Evolutionary conservation across 2,797 vertebrate genomes (phyloP), one percentile per base, ranked within the genome.

Genomic region (Myotis daubentonii): DNA sequence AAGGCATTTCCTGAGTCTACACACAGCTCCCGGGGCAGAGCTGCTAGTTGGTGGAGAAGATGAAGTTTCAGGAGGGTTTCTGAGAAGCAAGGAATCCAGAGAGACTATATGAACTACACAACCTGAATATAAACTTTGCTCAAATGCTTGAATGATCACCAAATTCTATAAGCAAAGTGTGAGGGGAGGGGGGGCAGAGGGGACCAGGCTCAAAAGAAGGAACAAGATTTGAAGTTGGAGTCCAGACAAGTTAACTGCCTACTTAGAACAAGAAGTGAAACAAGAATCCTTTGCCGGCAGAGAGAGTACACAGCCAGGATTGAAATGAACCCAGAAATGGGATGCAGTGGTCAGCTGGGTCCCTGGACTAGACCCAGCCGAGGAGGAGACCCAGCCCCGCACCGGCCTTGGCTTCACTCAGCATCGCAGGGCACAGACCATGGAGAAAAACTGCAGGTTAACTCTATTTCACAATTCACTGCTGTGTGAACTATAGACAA

Each of bases 141-240:
- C 53, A 30, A n/a, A 66, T 23, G 25, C 70, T 36, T 74, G 49
- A 78, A 81, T 22, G 8, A 23, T 38, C n/a, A 74, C 55, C 68
- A 20, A 28, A 60, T 28, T 28, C 13, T 13, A 11, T 12, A 19
- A 41, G 30, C 72, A 33, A 0, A 23, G 38, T 0, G 41, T 8
- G 1, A 2, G 44, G 44, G 44, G 10, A 0, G 19, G 23, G 12
- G 3, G 9, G 20, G n/a, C 1, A 0, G 9, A 30, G 23, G 30
- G 51, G 3, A 30, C 20, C 12, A 17, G 60, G 19, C 11, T 86
- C 20, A 20, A 53, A 28, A 72, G 3, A 33, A 15, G 28, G 47
- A 6, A 8, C 23, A 38, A 0, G 0, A 2, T 33, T 57, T 28
- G 30, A 78, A 66, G 16, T 36, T 19, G 8, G 68, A 57, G 19